Percentiles rank a stretch among this genome's conserved stretches.
Evolutionary conservation across 2,113 vertebrate genomes (phyloP).

Genomic region (Gymnarchus niloticus): DNA sequence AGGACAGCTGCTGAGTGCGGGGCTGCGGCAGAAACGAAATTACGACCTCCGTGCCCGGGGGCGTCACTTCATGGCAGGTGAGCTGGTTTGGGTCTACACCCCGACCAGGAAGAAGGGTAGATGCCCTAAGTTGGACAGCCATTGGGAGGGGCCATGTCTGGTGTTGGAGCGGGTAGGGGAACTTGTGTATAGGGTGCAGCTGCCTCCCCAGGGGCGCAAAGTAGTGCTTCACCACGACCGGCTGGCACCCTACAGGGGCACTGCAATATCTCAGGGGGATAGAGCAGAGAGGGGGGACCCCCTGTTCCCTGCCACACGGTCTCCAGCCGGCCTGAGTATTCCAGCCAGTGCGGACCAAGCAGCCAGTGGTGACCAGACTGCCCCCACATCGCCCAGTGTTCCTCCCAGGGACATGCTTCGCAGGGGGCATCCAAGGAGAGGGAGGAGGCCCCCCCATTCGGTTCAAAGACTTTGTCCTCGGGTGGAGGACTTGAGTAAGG

Average conservation of each 20-base stretch:
- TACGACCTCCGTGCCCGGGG: constrained; percentile 6
- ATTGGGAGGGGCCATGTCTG: constrained; percentile 10
- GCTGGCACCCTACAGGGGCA: not conserved
- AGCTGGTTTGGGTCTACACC: constrained; percentile 14
- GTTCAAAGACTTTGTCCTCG: too few species aligned
- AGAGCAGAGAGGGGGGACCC: not conserved
- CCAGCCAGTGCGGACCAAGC: too few species aligned
- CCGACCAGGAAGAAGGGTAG: constrained; percentile 3
- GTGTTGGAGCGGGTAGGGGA: constrained; percentile 22
- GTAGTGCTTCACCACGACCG: not conserved
- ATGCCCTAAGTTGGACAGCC: constrained; percentile 21
- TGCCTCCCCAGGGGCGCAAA: not conserved
- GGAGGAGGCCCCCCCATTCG: too few species aligned
- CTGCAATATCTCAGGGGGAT: not conserved
- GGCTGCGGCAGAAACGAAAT: constrained; percentile 8
- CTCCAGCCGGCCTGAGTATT: too few species aligned
- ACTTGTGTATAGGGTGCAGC: constrained; percentile 18
- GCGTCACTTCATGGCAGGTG: not conserved
- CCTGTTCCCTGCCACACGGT: not conserved
- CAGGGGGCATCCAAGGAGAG: too few species aligned
- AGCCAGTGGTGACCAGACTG: too few species aligned
- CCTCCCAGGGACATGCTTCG: too few species aligned
- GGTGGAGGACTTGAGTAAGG: too few species aligned
- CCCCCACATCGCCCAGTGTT: too few species aligned
- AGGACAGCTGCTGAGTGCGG: not conserved